phyloP scores from a whole-genome alignment of 2,113 vertebrate genomes.

The Amblyornis subalaris region DNA sequence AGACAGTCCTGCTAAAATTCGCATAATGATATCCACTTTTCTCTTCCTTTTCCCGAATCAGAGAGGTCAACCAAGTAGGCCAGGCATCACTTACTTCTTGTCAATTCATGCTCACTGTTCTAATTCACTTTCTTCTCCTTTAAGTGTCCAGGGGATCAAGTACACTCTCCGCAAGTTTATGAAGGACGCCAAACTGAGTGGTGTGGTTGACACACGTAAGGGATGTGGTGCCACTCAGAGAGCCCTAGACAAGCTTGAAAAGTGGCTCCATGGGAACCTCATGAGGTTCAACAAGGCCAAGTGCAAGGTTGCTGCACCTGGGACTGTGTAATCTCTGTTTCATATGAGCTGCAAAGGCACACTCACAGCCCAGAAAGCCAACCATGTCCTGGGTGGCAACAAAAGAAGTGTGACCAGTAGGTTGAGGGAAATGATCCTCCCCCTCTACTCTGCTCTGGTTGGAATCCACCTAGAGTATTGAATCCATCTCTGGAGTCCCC shows the following conservation, averaged over 20 bases:
- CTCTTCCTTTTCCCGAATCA: neutral
- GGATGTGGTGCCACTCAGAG: neutral
- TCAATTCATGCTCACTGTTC: neutral
- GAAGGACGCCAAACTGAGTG: rapidly evolving
- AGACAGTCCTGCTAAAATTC: neutral
- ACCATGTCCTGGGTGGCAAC: neutral
- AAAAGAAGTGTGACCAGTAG: neutral
- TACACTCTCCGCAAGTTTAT: neutral
- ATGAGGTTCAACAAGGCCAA: neutral
- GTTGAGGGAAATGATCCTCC: rapidly evolving
- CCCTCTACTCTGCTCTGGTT: neutral
- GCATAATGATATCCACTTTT: neutral
- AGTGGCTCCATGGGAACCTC: neutral
- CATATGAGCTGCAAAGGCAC: neutral
- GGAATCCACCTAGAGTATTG: neutral
- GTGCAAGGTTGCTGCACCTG: neutral
- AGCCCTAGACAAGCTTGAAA: no score
- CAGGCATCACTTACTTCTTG: neutral
- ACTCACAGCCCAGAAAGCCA: neutral
- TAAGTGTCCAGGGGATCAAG: neutral
- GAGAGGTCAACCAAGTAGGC: neutral
- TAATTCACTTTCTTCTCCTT: neutral
- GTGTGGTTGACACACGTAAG: rapidly evolving
- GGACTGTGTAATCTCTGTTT: rapidly evolving
- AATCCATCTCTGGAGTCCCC: neutral